A percentile compares a stretch with the other conserved stretches of the same genome.
phyloP scores from a whole-genome alignment of 1,140 invertebrate species.

The Phocides pigmalion region DNA sequence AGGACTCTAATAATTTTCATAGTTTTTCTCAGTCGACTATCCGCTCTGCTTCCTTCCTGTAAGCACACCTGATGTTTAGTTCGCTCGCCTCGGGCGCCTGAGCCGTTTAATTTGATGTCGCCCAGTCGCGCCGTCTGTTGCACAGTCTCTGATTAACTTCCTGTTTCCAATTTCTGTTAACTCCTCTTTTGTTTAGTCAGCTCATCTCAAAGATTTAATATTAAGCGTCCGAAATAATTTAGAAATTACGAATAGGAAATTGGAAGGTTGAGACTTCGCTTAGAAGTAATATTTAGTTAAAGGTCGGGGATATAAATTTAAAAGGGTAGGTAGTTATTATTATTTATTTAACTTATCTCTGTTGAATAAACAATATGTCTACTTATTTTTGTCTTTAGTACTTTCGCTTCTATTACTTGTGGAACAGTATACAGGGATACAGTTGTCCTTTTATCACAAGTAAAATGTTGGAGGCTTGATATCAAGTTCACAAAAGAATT shows the following conservation, averaged over 20 bases:
- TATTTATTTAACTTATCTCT: too few relatives aligned
- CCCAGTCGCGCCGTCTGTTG: conserved; percentile 56
- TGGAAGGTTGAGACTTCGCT: conserved; percentile 1
- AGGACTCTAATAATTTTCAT: too few relatives aligned
- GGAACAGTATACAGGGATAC: too few relatives aligned
- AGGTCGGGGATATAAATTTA: too few relatives aligned
- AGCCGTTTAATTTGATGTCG: conserved; percentile 71
- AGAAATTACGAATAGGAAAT: conserved; percentile 16
- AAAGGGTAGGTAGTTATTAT: too few relatives aligned
- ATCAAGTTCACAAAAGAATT: too few relatives aligned
- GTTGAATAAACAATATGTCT: too few relatives aligned
- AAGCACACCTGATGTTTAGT: conserved; percentile 33
- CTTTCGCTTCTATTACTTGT: too few relatives aligned
- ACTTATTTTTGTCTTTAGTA: too few relatives aligned
- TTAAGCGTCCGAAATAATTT: conserved; percentile 21
- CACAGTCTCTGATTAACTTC: conserved; percentile 72
- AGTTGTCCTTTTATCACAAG: too few relatives aligned
- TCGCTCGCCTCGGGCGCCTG: conserved; percentile 46
- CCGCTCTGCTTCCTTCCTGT: not conserved
- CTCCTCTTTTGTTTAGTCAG: conserved; percentile 54
- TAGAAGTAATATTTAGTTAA: not conserved
- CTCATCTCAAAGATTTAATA: conserved; percentile 39
- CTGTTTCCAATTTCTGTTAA: conserved; percentile 77
- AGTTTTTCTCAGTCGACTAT: too few relatives aligned
- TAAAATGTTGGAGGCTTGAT: too few relatives aligned